Conservation (phyloP, 2,888 invertebrate species). For the Cheilosia pagana region DNA sequence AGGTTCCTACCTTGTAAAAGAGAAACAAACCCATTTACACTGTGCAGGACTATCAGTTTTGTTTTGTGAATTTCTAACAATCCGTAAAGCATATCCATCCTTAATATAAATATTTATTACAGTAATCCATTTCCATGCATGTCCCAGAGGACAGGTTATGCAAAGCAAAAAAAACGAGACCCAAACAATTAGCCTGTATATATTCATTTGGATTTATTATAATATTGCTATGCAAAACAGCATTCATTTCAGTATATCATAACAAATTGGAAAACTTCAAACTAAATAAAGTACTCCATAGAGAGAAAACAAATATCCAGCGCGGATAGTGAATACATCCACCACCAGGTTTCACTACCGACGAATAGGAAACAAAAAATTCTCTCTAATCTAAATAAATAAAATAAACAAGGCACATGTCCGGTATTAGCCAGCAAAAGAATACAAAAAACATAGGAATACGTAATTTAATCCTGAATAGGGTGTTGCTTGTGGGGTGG, state of each 20-base stretch:
- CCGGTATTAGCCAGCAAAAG: slow-evolving; percentile 61
- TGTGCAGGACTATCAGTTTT: background rate
- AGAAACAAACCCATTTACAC: too few species aligned
- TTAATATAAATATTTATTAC: background rate
- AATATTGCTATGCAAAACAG: slow-evolving; percentile 44
- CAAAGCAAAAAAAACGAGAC: background rate
- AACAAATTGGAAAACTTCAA: slow-evolving; percentile 25
- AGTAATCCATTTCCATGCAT: background rate
- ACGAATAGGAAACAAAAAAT: background rate
- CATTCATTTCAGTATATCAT: slow-evolving; percentile 43
- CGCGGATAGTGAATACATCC: background rate
- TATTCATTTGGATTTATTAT: slow-evolving; percentile 43
- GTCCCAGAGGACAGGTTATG: background rate
- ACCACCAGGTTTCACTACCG: background rate
- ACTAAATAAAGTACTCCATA: slow-evolving; percentile 14
- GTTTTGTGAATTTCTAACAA: background rate
- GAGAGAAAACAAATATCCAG: slow-evolving; percentile 20
- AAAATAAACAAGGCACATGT: slow-evolving; percentile 61
- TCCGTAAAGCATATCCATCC: background rate
- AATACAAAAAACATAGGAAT: slow-evolving; percentile 9
- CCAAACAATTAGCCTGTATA: slow-evolving; percentile 21
- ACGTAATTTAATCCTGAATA: slow-evolving; percentile 48
- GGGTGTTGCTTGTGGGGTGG: slow-evolving; percentile 7
- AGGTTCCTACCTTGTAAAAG: too few species aligned
- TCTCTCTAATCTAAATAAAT: slow-evolving; percentile 44